Evolutionary conservation across 2,888 invertebrate species (phyloP).

Genomic region (Clanis bilineata): DNA sequence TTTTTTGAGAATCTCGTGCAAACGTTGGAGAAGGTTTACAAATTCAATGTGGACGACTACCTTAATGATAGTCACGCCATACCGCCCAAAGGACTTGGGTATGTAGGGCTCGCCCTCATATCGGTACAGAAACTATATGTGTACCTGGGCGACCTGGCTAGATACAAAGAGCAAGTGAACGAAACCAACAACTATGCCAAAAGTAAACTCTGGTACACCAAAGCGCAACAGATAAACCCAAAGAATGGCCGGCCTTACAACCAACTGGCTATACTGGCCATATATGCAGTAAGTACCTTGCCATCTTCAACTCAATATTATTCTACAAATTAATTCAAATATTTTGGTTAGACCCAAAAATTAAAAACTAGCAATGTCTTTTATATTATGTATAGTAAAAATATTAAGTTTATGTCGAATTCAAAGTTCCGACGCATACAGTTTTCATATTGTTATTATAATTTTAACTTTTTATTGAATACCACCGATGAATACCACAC

Average conservation of each 20-base stretch:
- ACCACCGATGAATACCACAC: too few species aligned
- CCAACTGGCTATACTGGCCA: slow-evolving; percentile 95
- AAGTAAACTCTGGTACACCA: slow-evolving; percentile 92
- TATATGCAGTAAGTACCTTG: slow-evolving; percentile 87
- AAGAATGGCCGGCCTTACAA: slow-evolving; percentile 98
- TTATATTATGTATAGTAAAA: too few species aligned
- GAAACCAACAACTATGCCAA: slow-evolving; percentile 90
- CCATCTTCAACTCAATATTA: too few species aligned
- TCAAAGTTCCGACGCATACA: too few species aligned
- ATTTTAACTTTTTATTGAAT: too few species aligned
- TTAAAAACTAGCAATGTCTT: too few species aligned
- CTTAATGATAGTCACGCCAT: slow-evolving; percentile 82
- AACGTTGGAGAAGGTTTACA: slow-evolving; percentile 88
- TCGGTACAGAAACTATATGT: slow-evolving; percentile 94
- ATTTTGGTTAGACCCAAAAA: too few species aligned
- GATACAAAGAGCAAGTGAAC: slow-evolving; percentile 93
- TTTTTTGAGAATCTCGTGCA: slow-evolving; percentile 90
- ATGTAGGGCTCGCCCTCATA: slow-evolving; percentile 89
- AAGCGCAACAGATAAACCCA: slow-evolving; percentile 96
- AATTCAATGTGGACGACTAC: slow-evolving; percentile 86
- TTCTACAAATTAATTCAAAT: too few species aligned
- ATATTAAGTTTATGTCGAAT: too few species aligned
- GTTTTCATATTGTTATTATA: too few species aligned
- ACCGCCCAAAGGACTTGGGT: slow-evolving; percentile 84
- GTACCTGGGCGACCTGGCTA: slow-evolving; percentile 94